phyloP scores from a whole-genome alignment of 2,113 vertebrate species.

The Dasyornis broadbenti region DNA sequence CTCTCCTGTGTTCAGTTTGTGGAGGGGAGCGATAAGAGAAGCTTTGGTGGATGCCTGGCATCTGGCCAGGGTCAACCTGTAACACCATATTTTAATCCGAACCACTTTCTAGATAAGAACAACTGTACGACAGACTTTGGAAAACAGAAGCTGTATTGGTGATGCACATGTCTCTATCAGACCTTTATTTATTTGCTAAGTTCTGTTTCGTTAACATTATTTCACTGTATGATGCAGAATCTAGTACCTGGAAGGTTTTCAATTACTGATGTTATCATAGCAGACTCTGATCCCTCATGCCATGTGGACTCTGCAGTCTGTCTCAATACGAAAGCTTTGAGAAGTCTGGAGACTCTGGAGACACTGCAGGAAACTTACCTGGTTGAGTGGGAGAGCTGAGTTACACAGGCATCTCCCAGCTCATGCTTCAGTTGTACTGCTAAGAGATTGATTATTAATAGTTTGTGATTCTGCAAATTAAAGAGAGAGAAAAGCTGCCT shows the following conservation, averaged over 20 bases:
- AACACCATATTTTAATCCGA: background rate
- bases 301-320: background rate
- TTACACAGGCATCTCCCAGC: background rate
- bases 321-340: background rate
- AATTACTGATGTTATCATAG: background rate
- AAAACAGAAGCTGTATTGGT: background rate
- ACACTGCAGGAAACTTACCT: background rate
- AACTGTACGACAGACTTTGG: background rate
- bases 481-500: background rate
- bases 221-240: background rate
- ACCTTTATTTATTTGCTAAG: background rate
- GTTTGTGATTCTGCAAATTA: background rate
- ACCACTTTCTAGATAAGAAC: background rate
- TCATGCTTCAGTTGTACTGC: background rate
- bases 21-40: background rate
- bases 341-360: background rate
- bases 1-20: background rate
- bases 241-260: background rate
- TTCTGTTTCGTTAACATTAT: background rate
- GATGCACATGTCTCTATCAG: background rate
- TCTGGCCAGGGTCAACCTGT: background rate
- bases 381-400: background rate
- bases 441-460: background rate
- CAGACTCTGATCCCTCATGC: background rate
- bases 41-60: background rate